Evolutionary conservation across 2,888 invertebrate species (phyloP).

Genomic region (Morpho achilles): DNA sequence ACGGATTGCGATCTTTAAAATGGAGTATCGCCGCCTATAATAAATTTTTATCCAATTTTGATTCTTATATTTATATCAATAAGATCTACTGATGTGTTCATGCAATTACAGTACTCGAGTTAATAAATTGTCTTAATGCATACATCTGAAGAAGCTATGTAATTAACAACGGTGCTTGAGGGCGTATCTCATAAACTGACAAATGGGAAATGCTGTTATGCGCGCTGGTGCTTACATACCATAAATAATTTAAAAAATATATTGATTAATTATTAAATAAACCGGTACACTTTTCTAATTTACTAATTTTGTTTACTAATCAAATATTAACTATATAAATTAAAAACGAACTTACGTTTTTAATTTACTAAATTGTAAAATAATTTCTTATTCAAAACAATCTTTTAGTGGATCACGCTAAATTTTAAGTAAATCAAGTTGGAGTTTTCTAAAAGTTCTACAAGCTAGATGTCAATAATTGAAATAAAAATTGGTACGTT

Average conservation of each 20-base stretch:
- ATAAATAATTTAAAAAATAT: conserved; percentile 4
- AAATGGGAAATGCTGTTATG: conserved; percentile 20
- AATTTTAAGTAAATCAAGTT: no score
- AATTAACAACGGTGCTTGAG: conserved; percentile 41
- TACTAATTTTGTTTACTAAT: no score
- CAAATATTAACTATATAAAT: no score
- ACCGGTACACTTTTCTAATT: not conserved
- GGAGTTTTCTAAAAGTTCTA: no score
- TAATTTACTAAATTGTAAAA: no score
- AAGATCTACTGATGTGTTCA: conserved; percentile 1
- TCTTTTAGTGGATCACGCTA: no score
- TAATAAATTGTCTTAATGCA: conserved; percentile 35
- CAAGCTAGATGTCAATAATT: no score
- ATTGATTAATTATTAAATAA: conserved; percentile 3
- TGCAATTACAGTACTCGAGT: conserved; percentile 5
- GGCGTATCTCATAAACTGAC: conserved; percentile 31
- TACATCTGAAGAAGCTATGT: conserved; percentile 45
- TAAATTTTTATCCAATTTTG: not conserved
- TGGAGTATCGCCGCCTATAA: conserved; percentile 5
- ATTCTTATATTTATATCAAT: not conserved
- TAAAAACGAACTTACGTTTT: no score
- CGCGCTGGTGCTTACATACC: conserved; percentile 4
- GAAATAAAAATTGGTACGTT: no score
- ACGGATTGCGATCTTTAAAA: conserved; percentile 30
- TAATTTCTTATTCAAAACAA: no score